These are phyloP conservation scores for Karalla daura DNA, from an alignment of 2,797 vertebrate species.

Conservation along the genomic window DNA sequence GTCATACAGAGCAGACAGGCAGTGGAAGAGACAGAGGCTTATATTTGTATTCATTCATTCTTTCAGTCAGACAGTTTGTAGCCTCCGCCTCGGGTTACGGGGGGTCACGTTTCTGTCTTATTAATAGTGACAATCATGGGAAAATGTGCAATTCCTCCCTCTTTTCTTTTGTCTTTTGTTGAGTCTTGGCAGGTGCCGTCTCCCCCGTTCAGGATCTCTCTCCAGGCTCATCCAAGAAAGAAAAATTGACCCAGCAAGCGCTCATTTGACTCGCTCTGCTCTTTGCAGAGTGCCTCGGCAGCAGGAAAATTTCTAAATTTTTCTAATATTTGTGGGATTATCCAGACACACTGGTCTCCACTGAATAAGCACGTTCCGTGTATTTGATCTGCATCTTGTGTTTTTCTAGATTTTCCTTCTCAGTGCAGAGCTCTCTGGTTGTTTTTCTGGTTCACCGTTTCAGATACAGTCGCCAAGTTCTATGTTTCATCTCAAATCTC, in stretches of 20 bases:
- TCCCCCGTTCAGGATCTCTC: slow-evolving; percentile 14
- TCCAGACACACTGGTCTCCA: slow-evolving; percentile 28
- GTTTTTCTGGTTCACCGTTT: slow-evolving; percentile 5
- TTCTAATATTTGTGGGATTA: slow-evolving; percentile 48
- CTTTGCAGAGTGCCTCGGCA: slow-evolving; percentile 9
- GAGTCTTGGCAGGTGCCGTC: slow-evolving; percentile 27
- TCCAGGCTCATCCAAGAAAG: slow-evolving; percentile 28
- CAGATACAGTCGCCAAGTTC: slow-evolving; percentile 21
- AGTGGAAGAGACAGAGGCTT: neutral
- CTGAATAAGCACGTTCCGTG: slow-evolving; percentile 36
- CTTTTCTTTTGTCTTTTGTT: slow-evolving; percentile 26
- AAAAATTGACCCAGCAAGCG: slow-evolving; percentile 32
- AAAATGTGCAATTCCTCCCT: neutral
- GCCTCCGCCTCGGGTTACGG: neutral
- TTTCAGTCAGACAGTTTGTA: slow-evolving; percentile 16
- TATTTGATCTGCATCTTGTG: slow-evolving; percentile 24
- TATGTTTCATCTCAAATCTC: slow-evolving; percentile 18
- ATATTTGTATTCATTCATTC: neutral
- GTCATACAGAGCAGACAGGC: neutral
- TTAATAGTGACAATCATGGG: slow-evolving; percentile 13
- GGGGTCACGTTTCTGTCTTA: slow-evolving; percentile 11
- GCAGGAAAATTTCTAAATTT: neutral
- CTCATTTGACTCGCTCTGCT: slow-evolving; percentile 31
- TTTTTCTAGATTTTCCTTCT: slow-evolving; percentile 11
- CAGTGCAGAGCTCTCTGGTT: slow-evolving; percentile 13